These are phyloP conservation scores for Leptocoma aspasia DNA, from an alignment of 2,113 vertebrate genomes.

Conservation along the genomic window DNA sequence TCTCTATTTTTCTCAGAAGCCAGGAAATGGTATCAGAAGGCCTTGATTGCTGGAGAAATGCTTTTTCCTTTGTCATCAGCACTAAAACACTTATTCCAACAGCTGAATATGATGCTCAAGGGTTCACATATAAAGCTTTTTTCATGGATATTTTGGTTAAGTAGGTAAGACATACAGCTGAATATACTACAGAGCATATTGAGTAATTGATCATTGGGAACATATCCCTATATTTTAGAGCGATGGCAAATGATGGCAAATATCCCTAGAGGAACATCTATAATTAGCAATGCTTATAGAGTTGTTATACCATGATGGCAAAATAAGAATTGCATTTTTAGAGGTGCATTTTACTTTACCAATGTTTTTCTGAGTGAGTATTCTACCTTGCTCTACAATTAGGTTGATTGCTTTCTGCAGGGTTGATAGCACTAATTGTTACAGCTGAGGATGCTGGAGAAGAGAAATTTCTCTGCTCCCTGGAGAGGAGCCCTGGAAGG, in stretches of 20 bases:
- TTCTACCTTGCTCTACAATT: not conserved
- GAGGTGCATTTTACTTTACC: not conserved
- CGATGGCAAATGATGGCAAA: not conserved
- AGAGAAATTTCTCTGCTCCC: not conserved
- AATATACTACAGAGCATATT: not conserved
- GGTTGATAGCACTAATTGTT: not conserved
- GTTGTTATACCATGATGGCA: not conserved
- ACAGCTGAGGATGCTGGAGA: not conserved
- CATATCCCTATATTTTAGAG: not conserved
- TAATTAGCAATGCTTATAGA: not conserved
- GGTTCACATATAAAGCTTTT: not conserved
- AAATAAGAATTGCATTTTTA: not conserved
- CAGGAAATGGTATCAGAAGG: not conserved
- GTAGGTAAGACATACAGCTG: not conserved
- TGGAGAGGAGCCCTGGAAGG: not conserved
- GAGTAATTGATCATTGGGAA: not conserved
- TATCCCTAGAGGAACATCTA: not conserved
- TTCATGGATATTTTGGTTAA: not conserved
- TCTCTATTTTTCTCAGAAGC: not conserved
- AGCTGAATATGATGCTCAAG: not conserved
- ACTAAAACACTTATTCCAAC: not conserved
- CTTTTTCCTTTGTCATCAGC: not conserved
- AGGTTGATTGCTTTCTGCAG: not conserved
- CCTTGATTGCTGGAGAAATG: not conserved
- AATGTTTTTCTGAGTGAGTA: not conserved